These are phyloP conservation scores for Ellobius talpinus DNA, from an alignment of 2,113 vertebrate species.

Conservation along the genomic window DNA sequence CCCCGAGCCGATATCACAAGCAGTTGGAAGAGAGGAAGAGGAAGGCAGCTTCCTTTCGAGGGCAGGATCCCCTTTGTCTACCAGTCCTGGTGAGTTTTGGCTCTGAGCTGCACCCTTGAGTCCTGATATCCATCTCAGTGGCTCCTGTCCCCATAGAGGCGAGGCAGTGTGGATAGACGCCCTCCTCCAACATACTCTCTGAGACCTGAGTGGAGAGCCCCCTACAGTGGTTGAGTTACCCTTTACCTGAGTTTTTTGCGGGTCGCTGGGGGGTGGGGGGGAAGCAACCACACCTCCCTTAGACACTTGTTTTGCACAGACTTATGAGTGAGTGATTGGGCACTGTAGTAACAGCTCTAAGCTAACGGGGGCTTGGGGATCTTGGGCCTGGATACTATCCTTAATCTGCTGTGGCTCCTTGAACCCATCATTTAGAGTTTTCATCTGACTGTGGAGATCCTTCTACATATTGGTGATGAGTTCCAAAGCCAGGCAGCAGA, in stretches of 20 bases:
- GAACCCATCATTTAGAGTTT: background rate
- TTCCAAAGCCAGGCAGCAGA: background rate
- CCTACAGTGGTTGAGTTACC: background rate
- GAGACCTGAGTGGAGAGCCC: background rate
- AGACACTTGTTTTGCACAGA: background rate
- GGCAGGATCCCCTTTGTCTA: conserved; percentile 51
- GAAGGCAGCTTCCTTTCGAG: background rate
- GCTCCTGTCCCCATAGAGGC: background rate
- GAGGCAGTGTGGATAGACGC: background rate
- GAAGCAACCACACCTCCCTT: background rate
- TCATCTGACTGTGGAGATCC: background rate
- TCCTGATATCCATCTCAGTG: background rate
- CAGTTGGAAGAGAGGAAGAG: background rate
- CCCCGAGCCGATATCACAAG: background rate
- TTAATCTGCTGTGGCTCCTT: background rate
- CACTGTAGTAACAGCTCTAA: background rate
- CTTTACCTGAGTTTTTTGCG: background rate
- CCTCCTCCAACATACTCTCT: background rate
- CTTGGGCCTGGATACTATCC: background rate
- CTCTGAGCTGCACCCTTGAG: background rate
- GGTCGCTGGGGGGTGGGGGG: background rate
- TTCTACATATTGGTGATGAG: background rate
- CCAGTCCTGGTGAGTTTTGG: background rate
- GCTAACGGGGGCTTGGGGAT: background rate
- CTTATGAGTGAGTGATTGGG: background rate